These are phyloP conservation scores for Sphaerophoria taeniata DNA, from an alignment of 2,888 invertebrate genomes.

Conservation along the genomic window DNA sequence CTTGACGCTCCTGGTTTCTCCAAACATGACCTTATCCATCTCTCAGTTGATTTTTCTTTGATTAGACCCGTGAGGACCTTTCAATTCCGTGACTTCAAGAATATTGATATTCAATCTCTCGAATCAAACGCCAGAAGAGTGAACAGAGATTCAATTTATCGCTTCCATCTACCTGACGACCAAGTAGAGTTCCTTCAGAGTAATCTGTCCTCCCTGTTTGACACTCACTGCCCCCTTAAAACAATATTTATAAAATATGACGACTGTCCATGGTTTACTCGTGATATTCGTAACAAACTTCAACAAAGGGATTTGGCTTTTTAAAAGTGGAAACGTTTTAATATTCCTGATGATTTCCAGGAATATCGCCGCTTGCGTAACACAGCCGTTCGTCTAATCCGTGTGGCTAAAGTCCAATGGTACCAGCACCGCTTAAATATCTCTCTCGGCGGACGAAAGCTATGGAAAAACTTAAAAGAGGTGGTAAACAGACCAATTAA, in stretches of 20 bases:
- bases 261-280: neutral
- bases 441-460: too few species aligned
- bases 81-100: constrained; percentile 2
- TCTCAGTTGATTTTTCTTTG: neutral
- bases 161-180: neutral
- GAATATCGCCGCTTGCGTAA: too few species aligned
- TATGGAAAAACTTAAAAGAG: too few species aligned
- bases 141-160: neutral
- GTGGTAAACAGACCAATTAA: too few species aligned
- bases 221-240: neutral
- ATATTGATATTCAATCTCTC: neutral
- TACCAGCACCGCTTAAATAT: too few species aligned
- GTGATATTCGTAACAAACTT: neutral
- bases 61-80: neutral
- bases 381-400: too few species aligned
- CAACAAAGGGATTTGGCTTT: neutral
- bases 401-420: too few species aligned
- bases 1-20: neutral
- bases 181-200: constrained; percentile 5
- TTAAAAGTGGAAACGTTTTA: neutral
- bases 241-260: neutral
- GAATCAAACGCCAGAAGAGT: neutral
- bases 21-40: neutral
- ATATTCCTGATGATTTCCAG: neutral
- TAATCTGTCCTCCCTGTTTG: neutral